Conservation (phyloP, 2,888 invertebrate genomes). For the Eumerus sabulonum region DNA sequence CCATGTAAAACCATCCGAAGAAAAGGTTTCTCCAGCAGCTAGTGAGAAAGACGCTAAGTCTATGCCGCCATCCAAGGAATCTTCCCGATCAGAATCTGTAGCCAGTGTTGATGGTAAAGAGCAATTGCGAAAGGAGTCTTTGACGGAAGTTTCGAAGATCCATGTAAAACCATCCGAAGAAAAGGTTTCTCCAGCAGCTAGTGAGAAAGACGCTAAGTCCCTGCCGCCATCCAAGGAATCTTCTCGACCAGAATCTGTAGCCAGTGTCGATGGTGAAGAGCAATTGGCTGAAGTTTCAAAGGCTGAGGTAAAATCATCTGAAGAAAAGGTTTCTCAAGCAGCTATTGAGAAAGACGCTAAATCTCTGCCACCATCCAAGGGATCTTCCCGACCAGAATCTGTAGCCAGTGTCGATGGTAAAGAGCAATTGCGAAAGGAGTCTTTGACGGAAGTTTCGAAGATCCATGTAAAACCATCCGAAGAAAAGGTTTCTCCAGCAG, state of each 20-base stretch:
- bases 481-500: constrained; percentile 21
- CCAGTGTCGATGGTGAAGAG: constrained; percentile 44
- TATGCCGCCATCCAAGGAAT: constrained; percentile 24
- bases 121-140: background rate
- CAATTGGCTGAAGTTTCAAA: constrained; percentile 8
- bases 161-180: background rate
- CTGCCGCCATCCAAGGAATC: constrained; percentile 54
- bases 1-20: background rate
- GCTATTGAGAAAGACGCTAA: constrained; percentile 54
- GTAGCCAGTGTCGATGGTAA: constrained; percentile 31
- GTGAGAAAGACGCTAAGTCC: constrained; percentile 15
- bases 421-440: constrained; percentile 65
- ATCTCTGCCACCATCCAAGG: constrained; percentile 49
- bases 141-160: no score
- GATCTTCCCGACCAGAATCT: constrained; percentile 68
- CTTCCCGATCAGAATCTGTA: constrained; percentile 42
- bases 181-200: constrained; percentile 4
- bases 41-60: constrained; percentile 19
- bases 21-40: background rate
- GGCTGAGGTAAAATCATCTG: background rate
- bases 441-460: constrained; percentile 59
- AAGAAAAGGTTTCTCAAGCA: constrained; percentile 60
- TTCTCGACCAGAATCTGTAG: constrained; percentile 71
- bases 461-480: constrained; percentile 24
- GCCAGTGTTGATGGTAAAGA: constrained; percentile 5